Evolutionary conservation across 2,888 invertebrate species (phyloP).

Genomic region (Megamerina dolium): DNA sequence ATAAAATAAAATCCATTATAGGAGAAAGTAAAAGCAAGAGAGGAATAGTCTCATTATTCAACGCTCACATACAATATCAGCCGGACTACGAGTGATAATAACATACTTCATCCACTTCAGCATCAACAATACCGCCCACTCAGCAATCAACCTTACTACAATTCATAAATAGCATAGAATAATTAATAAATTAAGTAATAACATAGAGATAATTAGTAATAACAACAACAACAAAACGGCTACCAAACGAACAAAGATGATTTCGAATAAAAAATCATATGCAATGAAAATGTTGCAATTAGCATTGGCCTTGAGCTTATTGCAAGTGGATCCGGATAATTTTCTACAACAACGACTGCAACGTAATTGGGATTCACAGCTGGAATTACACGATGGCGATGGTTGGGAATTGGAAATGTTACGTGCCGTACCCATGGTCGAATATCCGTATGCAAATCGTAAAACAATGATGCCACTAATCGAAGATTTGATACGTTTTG

Average conservation of each 20-base stretch:
- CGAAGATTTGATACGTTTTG: slow-evolving; percentile 51
- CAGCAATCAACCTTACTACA: no score
- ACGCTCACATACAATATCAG: no score
- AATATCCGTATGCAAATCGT: slow-evolving; percentile 47
- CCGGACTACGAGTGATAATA: no score
- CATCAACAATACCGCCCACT: no score
- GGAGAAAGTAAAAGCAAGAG: no score
- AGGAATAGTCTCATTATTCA: no score
- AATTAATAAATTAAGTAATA: no score
- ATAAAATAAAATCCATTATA: no score
- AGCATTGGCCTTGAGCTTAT: slow-evolving; percentile 71
- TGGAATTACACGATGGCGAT: slow-evolving; percentile 42
- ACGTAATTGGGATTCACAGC: slow-evolving; percentile 51
- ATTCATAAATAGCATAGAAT: no score
- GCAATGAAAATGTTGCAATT: slow-evolving; percentile 76
- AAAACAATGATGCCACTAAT: slow-evolving; percentile 49
- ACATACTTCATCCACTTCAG: no score
- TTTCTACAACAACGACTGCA: slow-evolving; percentile 55
- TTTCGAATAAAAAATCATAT: slow-evolving; percentile 75
- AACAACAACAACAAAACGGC: background rate
- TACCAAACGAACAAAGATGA: slow-evolving; percentile 52
- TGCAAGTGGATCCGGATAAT: slow-evolving; percentile 69
- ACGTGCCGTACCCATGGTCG: slow-evolving; percentile 43
- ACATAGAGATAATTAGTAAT: no score
- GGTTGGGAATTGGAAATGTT: slow-evolving; percentile 49